Evolutionary conservation across 2,113 vertebrate species (phyloP).

Genomic region (Cottus gobio): DNA sequence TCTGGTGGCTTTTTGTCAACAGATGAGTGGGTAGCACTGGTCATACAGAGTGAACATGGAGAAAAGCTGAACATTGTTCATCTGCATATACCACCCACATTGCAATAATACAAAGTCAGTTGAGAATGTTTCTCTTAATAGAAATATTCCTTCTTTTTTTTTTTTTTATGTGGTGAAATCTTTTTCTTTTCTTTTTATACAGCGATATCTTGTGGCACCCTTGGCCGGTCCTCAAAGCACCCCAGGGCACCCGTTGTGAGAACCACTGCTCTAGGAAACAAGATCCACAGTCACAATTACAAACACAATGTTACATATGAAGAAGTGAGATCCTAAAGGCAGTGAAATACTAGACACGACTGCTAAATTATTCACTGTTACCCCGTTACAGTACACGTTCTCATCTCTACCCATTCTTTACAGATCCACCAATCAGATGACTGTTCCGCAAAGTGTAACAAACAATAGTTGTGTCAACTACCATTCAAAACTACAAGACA

Average conservation of each 20-base stretch:
- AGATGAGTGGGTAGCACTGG: too few species aligned
- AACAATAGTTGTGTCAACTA: neutral
- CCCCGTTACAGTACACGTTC: conserved; percentile 42
- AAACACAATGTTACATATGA: conserved; percentile 41
- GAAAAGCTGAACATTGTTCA: too few species aligned
- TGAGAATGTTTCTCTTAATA: neutral
- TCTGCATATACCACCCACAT: too few species aligned
- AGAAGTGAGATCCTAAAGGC: conserved; percentile 35
- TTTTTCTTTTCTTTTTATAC: neutral
- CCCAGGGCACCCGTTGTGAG: neutral
- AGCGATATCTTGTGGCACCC: neutral
- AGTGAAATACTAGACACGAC: conserved; percentile 66
- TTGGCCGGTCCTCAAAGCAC: neutral
- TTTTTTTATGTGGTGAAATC: neutral
- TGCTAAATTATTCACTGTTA: conserved; percentile 76
- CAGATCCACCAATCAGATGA: conserved; percentile 19
- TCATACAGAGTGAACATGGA: too few species aligned
- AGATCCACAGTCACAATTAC: conserved; percentile 43
- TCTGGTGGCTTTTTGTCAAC: neutral
- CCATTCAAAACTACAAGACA: neutral
- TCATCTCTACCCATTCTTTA: conserved; percentile 33
- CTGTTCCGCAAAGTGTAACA: neutral
- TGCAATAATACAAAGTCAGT: neutral
- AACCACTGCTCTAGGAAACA: conserved; percentile 28
- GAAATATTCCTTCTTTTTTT: too few species aligned